Percentiles rank a stretch among this genome's conserved stretches.
Evolutionary conservation across 2,797 vertebrate genomes (phyloP).

Genomic region (Falco berigora): DNA sequence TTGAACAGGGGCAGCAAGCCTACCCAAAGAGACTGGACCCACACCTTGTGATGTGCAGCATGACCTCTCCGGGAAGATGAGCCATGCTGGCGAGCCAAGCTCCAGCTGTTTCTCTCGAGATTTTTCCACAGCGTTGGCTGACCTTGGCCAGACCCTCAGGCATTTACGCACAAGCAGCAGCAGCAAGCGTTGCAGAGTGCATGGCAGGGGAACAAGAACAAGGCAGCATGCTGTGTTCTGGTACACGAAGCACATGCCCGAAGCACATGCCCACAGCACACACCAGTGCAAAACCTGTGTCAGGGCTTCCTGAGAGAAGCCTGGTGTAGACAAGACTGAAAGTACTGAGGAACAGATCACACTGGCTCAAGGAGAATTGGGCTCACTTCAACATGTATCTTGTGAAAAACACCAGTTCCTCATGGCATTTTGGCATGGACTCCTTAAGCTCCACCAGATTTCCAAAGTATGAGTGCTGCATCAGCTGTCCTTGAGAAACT

Average conservation of each 20-base stretch:
- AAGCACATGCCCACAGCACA: accelerated
- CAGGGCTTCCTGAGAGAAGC: neutral
- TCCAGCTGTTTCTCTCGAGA: neutral
- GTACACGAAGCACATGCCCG: accelerated
- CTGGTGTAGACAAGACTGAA: neutral
- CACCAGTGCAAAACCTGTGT: neutral
- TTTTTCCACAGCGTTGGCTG: neutral
- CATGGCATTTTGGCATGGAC: neutral
- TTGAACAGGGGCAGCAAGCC: neutral
- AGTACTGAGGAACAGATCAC: neutral
- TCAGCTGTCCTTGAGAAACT: neutral
- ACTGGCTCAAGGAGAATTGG: neutral
- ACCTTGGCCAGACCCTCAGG: neutral
- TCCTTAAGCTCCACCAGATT: neutral
- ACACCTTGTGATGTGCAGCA: accelerated
- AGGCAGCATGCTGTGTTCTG: neutral
- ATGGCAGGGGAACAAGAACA: neutral
- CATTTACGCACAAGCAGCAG: neutral
- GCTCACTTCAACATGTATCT: neutral
- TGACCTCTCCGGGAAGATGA: neutral
- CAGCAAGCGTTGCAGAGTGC: neutral
- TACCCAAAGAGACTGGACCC: neutral
- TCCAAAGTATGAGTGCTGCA: neutral
- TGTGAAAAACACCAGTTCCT: neutral
- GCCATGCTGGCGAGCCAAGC: accelerated